A percentile compares a stretch with the other conserved stretches of the same genome.
These are phyloP conservation scores for Capromys pilorides DNA, from an alignment of 2,797 vertebrate species.

Conservation along the genomic window DNA sequence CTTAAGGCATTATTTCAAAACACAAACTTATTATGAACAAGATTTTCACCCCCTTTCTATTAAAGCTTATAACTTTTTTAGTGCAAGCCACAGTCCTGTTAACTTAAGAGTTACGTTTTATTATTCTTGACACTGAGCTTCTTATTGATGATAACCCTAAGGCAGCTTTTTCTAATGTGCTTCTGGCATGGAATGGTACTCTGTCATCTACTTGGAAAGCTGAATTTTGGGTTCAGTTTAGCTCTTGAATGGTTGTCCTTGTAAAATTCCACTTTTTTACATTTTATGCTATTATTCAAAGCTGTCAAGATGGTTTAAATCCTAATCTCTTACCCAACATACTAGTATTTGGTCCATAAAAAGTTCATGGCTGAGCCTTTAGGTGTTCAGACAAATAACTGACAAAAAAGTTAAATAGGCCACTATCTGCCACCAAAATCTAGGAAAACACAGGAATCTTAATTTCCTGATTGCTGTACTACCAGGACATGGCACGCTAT, in stretches of 20 bases:
- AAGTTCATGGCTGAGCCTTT: background rate
- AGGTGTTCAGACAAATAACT: background rate
- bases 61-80: background rate
- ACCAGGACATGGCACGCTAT: background rate
- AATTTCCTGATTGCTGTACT: background rate
- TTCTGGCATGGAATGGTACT: background rate
- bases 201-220: background rate
- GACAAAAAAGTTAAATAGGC: background rate
- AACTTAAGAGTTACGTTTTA: background rate
- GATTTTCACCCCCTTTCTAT: background rate
- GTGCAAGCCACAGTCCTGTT: background rate
- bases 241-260: background rate
- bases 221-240: background rate
- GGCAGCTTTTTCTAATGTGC: background rate
- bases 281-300: background rate
- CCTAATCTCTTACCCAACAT: background rate
- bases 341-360: background rate
- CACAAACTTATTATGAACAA: slow-evolving; percentile 3
- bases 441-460: background rate
- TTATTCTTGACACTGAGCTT: background rate
- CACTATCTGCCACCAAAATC: background rate
- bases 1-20: slow-evolving; percentile 12
- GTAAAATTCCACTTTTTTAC: background rate
- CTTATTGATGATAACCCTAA: background rate
- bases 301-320: background rate